Evolutionary conservation across 2,797 vertebrate genomes (phyloP).

Genomic region (Denticeps clupeoides): DNA sequence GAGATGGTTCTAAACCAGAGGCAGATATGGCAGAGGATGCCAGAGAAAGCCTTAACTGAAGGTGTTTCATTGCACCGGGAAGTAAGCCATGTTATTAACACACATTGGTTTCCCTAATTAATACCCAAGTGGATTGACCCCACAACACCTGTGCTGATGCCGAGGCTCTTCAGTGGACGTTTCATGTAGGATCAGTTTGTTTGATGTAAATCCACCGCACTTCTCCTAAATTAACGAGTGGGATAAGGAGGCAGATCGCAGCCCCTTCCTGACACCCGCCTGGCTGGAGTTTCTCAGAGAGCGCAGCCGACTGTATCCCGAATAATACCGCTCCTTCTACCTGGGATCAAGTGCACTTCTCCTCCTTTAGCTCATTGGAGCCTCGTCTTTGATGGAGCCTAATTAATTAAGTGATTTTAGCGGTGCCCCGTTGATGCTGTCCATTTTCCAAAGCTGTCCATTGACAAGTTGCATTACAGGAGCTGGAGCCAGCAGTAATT

Average conservation of each 20-base stretch:
- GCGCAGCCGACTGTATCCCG: constrained; percentile 34
- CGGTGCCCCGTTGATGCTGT: constrained; percentile 42
- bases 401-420: constrained; percentile 54
- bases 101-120: constrained; percentile 52
- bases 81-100: constrained; percentile 34
- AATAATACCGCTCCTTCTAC: constrained; percentile 48
- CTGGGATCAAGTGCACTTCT: constrained; percentile 47
- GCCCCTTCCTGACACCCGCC: constrained; percentile 36
- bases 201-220: constrained; percentile 63
- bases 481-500: constrained; percentile 39
- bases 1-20: too few species aligned
- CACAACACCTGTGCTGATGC: constrained; percentile 47
- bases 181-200: constrained; percentile 40
- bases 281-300: constrained; percentile 44
- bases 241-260: constrained; percentile 41
- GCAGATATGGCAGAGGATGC: too few species aligned
- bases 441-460: constrained; percentile 42
- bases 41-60: constrained; percentile 3
- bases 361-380: constrained; percentile 37
- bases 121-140: constrained; percentile 55
- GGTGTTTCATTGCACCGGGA: constrained; percentile 10
- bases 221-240: constrained; percentile 47
- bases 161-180: constrained; percentile 35
- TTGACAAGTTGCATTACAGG: constrained; percentile 37
- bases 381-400: constrained; percentile 51